These are phyloP conservation scores for Drosophila lini DNA, from an alignment of 1,140 invertebrate genomes.

Conservation along the genomic window DNA sequence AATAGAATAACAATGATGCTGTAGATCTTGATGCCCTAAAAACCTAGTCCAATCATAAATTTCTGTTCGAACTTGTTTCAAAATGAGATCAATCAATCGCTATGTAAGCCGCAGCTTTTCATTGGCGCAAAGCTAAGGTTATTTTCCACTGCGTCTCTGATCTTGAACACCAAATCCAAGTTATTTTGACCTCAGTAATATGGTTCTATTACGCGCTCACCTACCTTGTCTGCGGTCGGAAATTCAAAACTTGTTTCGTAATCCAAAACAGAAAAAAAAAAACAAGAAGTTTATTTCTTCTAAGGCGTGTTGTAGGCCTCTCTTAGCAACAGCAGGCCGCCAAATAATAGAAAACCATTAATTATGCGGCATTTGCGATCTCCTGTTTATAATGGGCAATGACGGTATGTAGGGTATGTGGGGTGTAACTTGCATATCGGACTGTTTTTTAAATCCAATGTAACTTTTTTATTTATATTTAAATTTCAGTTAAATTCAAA, in stretches of 20 bases:
- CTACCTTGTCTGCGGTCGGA: constrained; percentile 52
- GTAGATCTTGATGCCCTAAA: constrained; percentile 2
- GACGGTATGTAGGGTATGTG: constrained; percentile 1
- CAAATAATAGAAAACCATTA: constrained; percentile 50
- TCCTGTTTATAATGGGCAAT: constrained; percentile 5
- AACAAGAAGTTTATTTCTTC: constrained; percentile 26
- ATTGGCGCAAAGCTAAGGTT: constrained; percentile 38
- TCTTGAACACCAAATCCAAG: constrained; percentile 53
- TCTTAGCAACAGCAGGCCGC: constrained; percentile 62
- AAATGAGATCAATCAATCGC: constrained; percentile 3
- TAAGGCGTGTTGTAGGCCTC: constrained; percentile 34
- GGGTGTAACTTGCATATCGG: background rate
- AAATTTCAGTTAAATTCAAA: background rate
- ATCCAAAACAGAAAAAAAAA: constrained; percentile 46
- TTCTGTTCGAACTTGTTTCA: constrained; percentile 22
- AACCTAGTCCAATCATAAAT: constrained; percentile 8
- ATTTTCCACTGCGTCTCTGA: constrained; percentile 60
- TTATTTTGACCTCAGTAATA: constrained; percentile 62
- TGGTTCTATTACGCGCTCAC: constrained; percentile 58
- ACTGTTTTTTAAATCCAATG: background rate
- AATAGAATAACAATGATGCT: background rate
- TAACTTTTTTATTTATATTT: background rate
- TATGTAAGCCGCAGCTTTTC: constrained; percentile 23
- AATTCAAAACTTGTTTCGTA: constrained; percentile 68
- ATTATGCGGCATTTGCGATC: constrained; percentile 43